phyloP scores from a whole-genome alignment of 2,888 invertebrate species.

The Phania funesta region DNA sequence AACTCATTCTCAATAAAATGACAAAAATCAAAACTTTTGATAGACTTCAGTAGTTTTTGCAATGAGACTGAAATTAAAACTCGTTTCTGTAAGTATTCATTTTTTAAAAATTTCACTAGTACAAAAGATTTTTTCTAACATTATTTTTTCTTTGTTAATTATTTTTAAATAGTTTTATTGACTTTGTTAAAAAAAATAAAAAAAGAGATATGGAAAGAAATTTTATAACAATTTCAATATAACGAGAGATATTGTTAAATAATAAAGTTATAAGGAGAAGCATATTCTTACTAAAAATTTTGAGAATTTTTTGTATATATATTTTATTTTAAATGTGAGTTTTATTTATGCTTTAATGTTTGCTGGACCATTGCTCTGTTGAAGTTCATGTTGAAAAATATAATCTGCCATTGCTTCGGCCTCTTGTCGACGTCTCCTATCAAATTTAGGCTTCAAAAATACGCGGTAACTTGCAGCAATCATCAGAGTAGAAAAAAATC shows the following conservation, averaged over 20 bases:
- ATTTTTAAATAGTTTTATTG: background rate
- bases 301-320: too few relatives aligned
- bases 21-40: slow-evolving; percentile 33
- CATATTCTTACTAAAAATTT: too few relatives aligned
- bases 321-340: too few relatives aligned
- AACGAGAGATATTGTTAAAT: too few relatives aligned
- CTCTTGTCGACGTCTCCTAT: slow-evolving; percentile 72
- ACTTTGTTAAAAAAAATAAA: background rate
- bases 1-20: slow-evolving; percentile 37
- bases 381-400: slow-evolving; percentile 75
- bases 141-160: slow-evolving; percentile 1
- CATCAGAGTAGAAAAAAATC: slow-evolving; percentile 72
- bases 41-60: slow-evolving; percentile 20
- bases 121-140: slow-evolving; percentile 2
- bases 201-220: background rate
- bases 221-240: too few relatives aligned
- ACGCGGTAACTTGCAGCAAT: slow-evolving; percentile 72
- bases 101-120: slow-evolving; percentile 6
- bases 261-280: too few relatives aligned
- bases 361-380: slow-evolving; percentile 22
- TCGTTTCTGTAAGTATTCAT: background rate
- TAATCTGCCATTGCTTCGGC: slow-evolving; percentile 77
- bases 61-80: slow-evolving; percentile 32
- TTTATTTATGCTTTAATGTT: slow-evolving; percentile 26
- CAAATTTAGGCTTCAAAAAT: slow-evolving; percentile 73